Base-by-base conservation (phyloP, 2,888 invertebrate genomes). In the Dynastes grantii region DNA sequence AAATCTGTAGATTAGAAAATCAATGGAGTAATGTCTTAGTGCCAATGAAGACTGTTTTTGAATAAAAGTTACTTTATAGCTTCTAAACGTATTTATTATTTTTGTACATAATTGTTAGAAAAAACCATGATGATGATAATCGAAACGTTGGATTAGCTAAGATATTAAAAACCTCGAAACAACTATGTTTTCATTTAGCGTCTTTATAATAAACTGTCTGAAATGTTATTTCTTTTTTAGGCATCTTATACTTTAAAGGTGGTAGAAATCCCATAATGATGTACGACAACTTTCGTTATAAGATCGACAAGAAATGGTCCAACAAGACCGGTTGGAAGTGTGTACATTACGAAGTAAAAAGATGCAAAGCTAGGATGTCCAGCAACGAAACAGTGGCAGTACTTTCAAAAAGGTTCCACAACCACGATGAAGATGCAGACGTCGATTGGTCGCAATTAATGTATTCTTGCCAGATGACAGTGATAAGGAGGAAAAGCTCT, bases 291-390 rank as follows among this genome's bases (percentile, higher is more conserved):
- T 79, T 73, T 78, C 77, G 79, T 51, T 81, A 73, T 64, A 78
- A 80, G 32, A 76, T 71, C 32, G 80, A 80, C 63, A 80, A 78
- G 29, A 73, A 76, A 16, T 67, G 61, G 9, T 64, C 73, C 40
- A 81, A 83, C 53, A 84, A 83, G 64, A 85, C 85, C 0, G 82
- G 81, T 79, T 87, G 86, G 86, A 83, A 85, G 68, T 87, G 87
- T 78, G 78, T 83, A 0, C 81, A 75, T 51, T 85, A 86, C 76
- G 83, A 85, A 70, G 81, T 78, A 68, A 79, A 76, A 8, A 83
- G 80, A 45, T 84, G 84, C 75, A 84, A 81, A 73, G 76, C 80
- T 51, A 79, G 81, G 76, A 58, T 85, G 71, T 64, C 79, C n/a
- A 84, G 81, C 11, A 77, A 55, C 58, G 80, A 77, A 49, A 64